Conservation (phyloP, 2,113 vertebrate species). For the Egretta garzetta region DNA sequence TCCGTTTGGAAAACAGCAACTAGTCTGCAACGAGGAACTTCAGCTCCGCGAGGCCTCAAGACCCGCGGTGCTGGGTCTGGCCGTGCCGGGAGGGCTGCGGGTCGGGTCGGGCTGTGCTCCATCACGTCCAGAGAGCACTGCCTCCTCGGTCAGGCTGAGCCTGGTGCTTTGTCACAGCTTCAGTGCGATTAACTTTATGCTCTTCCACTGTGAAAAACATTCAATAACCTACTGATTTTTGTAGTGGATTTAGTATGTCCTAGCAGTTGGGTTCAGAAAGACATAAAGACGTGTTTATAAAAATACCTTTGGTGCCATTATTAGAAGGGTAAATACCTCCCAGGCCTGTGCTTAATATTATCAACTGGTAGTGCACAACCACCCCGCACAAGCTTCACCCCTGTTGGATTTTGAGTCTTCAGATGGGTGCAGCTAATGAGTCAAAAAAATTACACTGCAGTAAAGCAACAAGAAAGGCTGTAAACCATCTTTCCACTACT, state of each 20-base stretch:
- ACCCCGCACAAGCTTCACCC: background rate
- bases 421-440: background rate
- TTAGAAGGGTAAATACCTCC: background rate
- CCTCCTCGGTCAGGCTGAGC: background rate
- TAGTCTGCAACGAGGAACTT: background rate
- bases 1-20: background rate
- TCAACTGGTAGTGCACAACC: background rate
- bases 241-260: background rate
- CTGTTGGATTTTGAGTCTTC: background rate
- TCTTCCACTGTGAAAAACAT: background rate
- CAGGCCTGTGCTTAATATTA: background rate
- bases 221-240: background rate
- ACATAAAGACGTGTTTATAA: background rate
- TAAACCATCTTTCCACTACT: background rate
- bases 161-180: background rate
- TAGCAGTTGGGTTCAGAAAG: background rate
- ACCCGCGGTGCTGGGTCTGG: accelerated
- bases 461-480: background rate
- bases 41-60: background rate
- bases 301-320: background rate
- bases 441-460: background rate
- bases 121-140: background rate
- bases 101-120: background rate
- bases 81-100: background rate
- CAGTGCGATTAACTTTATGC: background rate